Conservation (phyloP, 1,140 invertebrate species). For the Marisa cornuarietis region DNA sequence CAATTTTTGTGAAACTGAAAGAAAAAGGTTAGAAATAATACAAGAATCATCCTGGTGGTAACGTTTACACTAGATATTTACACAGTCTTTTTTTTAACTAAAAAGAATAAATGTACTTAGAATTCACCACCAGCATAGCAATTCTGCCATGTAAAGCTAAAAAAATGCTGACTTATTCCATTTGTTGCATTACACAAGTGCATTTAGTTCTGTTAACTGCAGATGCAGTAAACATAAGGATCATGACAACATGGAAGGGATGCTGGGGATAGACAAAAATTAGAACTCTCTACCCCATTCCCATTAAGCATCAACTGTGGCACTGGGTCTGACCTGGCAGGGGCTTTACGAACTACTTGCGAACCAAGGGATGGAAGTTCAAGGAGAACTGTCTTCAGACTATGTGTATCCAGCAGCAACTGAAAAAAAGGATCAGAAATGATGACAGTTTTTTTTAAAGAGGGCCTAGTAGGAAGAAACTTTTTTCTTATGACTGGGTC, state of each 20-base stretch:
- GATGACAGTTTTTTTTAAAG: not conserved
- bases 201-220: no score
- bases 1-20: slow-evolving; percentile 80
- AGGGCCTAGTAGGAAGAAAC: no score
- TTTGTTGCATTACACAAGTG: no score
- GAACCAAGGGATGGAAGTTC: slow-evolving; percentile 94
- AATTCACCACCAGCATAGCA: no score
- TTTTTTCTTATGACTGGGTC: no score
- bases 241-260: no score
- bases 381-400: slow-evolving; percentile 94
- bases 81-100: not conserved
- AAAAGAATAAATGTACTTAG: not conserved
- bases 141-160: no score
- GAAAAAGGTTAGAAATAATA: slow-evolving; percentile 20
- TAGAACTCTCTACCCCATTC: no score
- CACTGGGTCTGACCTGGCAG: slow-evolving; percentile 72
- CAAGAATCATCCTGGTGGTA: no score
- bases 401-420: slow-evolving; percentile 96
- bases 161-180: no score
- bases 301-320: not conserved
- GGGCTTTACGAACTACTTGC: slow-evolving; percentile 85
- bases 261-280: no score
- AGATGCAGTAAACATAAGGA: no score
- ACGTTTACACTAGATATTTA: not conserved
- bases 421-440: slow-evolving; percentile 35